phyloP scores from a whole-genome alignment of 1,140 invertebrate species.

The Lamellibrachia luymesi region DNA sequence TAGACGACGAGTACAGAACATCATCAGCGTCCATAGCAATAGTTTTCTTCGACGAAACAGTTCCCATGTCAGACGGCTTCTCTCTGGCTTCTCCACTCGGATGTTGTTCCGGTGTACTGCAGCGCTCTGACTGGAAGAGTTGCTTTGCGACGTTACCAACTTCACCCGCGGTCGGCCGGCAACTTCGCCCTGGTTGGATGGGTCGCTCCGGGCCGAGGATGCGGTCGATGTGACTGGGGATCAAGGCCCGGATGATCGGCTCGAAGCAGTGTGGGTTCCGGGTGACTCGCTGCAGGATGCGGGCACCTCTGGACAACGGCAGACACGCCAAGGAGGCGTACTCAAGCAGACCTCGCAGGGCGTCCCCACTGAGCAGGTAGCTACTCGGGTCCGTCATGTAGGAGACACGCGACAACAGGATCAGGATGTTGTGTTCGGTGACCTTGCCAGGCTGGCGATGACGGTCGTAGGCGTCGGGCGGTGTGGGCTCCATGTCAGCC shows the following conservation, averaged over 20 bases:
- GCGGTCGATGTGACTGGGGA: background rate
- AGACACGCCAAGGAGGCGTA: conserved; percentile 12
- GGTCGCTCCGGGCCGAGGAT: background rate
- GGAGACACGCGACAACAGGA: conserved; percentile 40
- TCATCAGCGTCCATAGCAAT: background rate
- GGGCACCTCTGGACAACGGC: background rate
- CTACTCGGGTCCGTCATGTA: conserved; percentile 36
- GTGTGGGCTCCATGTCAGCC: background rate
- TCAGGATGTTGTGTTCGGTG: conserved; percentile 39
- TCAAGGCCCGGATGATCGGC: background rate
- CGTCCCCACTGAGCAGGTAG: conserved; percentile 30
- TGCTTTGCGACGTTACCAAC: background rate
- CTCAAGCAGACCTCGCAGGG: conserved; percentile 32
- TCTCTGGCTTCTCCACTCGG: background rate
- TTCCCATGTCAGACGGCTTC: background rate
- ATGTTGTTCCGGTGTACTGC: background rate
- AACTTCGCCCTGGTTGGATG: background rate
- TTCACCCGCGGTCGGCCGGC: background rate
- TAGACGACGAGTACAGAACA: background rate
- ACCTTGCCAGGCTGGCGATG: background rate
- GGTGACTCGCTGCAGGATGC: conserved; percentile 12
- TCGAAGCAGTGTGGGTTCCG: conserved; percentile 16
- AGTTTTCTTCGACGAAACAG: background rate
- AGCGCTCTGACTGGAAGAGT: background rate
- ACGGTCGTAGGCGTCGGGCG: background rate